These are phyloP conservation scores for Zele albiditarsus DNA, from an alignment of 2,888 invertebrate species.

Conservation along the genomic window DNA sequence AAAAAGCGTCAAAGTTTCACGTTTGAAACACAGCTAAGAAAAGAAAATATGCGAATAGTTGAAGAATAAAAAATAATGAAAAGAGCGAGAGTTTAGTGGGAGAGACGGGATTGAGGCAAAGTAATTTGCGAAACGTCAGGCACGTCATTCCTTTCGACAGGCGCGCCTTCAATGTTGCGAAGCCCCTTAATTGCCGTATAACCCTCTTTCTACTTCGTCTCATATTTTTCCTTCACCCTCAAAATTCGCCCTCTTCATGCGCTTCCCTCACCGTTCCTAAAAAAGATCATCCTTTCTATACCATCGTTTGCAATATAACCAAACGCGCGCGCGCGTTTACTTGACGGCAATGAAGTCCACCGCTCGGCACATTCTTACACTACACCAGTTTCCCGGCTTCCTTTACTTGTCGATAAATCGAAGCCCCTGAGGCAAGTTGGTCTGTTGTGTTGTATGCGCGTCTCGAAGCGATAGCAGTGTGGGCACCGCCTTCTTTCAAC, in stretches of 20 bases:
- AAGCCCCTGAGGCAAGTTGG: not conserved
- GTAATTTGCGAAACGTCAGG: conserved; percentile 61
- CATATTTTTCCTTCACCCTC: conserved; percentile 22
- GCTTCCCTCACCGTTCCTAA: conserved; percentile 17
- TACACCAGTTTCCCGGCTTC: conserved; percentile 26
- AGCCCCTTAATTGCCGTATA: conserved; percentile 47
- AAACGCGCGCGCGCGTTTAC: conserved; percentile 13
- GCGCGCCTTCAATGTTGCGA: conserved; percentile 47
- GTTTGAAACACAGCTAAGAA: conserved; percentile 26
- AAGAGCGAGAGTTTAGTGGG: conserved; percentile 9
- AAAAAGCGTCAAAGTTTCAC: conserved; percentile 9
- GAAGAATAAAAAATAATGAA: conserved; percentile 24
- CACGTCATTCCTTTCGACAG: conserved; percentile 56
- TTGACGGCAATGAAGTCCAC: conserved; percentile 34
- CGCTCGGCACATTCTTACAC: conserved; percentile 17
- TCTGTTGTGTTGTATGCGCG: conserved; percentile 4
- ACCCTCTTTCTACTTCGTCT: conserved; percentile 32
- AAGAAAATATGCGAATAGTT: conserved; percentile 2
- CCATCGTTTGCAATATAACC: not conserved
- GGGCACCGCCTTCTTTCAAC: not conserved
- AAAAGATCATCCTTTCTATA: conserved; percentile 43
- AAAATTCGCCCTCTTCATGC: conserved; percentile 12
- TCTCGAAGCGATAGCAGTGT: not conserved
- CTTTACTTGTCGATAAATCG: conserved; percentile 36
- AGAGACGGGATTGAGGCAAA: conserved; percentile 47